Evolutionary conservation across 2,888 invertebrate species (phyloP).

Genomic region (Allolobophora icterica): DNA sequence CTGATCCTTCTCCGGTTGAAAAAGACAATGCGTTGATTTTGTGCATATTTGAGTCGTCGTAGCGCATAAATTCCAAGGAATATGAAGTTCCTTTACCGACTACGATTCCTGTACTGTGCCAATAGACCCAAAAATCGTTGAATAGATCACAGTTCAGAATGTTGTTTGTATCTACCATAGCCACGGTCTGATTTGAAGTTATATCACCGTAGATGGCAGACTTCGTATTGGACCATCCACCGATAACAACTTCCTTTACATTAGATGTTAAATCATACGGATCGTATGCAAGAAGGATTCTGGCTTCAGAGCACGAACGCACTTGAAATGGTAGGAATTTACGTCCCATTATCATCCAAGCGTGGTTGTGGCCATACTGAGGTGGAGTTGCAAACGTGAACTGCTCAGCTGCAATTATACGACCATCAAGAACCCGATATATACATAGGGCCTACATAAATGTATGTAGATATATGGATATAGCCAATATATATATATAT

Average conservation of each 20-base stretch:
- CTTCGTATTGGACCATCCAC: constrained; percentile 37
- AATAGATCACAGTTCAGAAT: constrained; percentile 30
- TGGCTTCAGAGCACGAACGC: background rate
- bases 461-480: no score
- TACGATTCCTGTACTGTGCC: background rate
- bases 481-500: no score
- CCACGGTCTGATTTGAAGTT: constrained; percentile 13
- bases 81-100: background rate
- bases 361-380: background rate
- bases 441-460: no score
- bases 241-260: constrained; percentile 37
- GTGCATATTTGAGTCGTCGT: background rate
- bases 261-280: background rate
- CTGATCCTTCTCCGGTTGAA: constrained; percentile 11
- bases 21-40: constrained; percentile 21
- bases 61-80: background rate
- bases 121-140: constrained; percentile 34
- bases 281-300: background rate
- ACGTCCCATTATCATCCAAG: background rate
- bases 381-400: background rate
- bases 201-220: constrained; percentile 31
- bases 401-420: background rate
- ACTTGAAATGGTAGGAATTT: background rate
- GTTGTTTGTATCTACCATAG: constrained; percentile 7
- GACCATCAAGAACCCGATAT: background rate